These are phyloP conservation scores for Thelohanellus kitauei DNA, from an alignment of 30 jellyfish, hydroid and myxozoan species.

Conservation along the genomic window DNA sequence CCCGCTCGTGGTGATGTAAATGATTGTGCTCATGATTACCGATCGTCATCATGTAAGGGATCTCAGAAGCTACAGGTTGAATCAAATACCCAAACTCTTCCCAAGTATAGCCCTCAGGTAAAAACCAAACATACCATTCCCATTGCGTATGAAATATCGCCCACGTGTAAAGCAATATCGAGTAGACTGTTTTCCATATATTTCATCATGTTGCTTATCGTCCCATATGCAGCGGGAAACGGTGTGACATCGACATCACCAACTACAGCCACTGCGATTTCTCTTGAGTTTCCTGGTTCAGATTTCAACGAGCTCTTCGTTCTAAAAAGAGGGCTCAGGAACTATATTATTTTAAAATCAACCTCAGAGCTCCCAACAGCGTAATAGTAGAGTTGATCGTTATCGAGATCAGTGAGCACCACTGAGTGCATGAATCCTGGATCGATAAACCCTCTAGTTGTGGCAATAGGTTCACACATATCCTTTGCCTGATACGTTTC, in stretches of 20 bases:
- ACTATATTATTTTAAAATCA: too few relatives aligned
- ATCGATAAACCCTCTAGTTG: slow-evolving; percentile 39
- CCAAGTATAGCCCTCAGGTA: slow-evolving; percentile 41
- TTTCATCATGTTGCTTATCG: slow-evolving; percentile 6
- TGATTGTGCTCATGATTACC: slow-evolving; percentile 80
- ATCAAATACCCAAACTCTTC: slow-evolving; percentile 28
- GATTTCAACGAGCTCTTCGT: too few relatives aligned
- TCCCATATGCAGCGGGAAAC: slow-evolving; percentile 13
- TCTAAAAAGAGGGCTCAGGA: too few relatives aligned
- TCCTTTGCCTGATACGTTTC: slow-evolving; percentile 60
- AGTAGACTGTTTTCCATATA: slow-evolving; percentile 7
- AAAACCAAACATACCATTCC: slow-evolving; percentile 23
- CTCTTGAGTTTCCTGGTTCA: too few relatives aligned
- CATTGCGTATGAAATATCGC: slow-evolving; percentile 48
- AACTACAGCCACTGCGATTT: too few relatives aligned
- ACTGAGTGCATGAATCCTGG: slow-evolving; percentile 78
- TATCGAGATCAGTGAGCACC: slow-evolving; percentile 17
- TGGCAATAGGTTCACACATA: slow-evolving; percentile 69
- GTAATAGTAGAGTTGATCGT: slow-evolving; percentile 28
- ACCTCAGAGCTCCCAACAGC: slow-evolving; percentile 50
- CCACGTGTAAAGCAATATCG: slow-evolving; percentile 22
- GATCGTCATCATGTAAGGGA: slow-evolving; percentile 47
- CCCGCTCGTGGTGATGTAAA: slow-evolving; percentile 24
- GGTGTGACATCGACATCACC: slow-evolving; percentile 35
- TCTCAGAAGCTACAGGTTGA: slow-evolving; percentile 30